Percentiles rank a stretch among this genome's conserved stretches.
Conservation (phyloP, 1,140 invertebrate genomes). For the Zaprionus kolodkinae region DNA sequence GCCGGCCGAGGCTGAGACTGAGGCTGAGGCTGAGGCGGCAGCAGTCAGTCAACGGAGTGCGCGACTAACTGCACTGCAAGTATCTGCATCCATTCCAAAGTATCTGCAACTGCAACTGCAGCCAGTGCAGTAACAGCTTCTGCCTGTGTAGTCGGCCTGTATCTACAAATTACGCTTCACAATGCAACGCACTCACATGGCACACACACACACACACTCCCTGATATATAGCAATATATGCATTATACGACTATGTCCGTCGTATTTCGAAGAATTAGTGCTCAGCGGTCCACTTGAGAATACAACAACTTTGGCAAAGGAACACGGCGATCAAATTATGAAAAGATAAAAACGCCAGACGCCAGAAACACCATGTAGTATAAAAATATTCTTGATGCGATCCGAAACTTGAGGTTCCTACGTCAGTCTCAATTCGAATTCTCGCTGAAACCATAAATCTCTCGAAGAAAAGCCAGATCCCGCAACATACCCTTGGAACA, state of each 20-base stretch:
- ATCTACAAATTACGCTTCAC: constrained; percentile 26
- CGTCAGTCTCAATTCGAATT: constrained; percentile 28
- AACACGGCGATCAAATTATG: constrained; percentile 43
- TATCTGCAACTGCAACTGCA: constrained; percentile 32
- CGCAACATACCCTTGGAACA: neutral
- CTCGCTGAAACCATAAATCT: constrained; percentile 27
- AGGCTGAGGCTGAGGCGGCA: constrained; percentile 10
- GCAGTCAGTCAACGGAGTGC: constrained; percentile 63
- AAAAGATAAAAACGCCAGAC: constrained; percentile 45
- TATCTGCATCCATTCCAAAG: constrained; percentile 66
- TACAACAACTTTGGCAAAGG: constrained; percentile 18
- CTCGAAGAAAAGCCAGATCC: neutral
- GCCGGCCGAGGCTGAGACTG: constrained; percentile 29
- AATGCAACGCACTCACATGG: constrained; percentile 22
- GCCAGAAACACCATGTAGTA: constrained; percentile 14
- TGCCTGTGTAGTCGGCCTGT: constrained; percentile 14
- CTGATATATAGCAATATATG: constrained; percentile 3
- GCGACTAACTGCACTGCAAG: constrained; percentile 61
- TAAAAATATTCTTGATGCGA: constrained; percentile 34
- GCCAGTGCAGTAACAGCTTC: neutral
- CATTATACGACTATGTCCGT: constrained; percentile 8
- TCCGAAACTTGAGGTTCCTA: constrained; percentile 36
- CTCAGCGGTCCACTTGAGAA: constrained; percentile 37
- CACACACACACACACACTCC: neutral
- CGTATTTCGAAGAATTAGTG: constrained; percentile 22